A percentile compares a stretch with the other conserved stretches of the same genome.
Conservation (phyloP, 2,888 invertebrate genomes). For the Crioceris asparagi region DNA sequence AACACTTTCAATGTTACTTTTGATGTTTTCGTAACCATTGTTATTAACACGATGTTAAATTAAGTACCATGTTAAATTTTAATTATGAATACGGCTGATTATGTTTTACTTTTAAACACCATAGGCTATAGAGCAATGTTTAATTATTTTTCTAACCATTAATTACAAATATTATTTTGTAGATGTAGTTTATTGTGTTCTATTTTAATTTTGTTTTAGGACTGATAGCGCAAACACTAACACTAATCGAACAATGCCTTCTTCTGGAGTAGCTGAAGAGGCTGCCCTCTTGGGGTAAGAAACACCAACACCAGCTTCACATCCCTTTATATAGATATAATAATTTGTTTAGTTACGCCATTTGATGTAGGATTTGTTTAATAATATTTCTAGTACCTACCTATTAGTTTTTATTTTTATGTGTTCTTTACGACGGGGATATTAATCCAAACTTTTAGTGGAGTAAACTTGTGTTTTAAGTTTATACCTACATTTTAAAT, state of each 20-base stretch:
- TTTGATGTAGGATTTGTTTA: not conserved
- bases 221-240: slow-evolving; percentile 35
- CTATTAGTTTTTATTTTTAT: not conserved
- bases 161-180: no score
- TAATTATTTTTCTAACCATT: no score
- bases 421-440: not conserved
- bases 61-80: not conserved
- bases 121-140: no score
- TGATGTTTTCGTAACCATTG: not conserved
- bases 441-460: no score
- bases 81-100: not conserved
- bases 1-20: not conserved
- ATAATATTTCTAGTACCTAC: not conserved
- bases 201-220: slow-evolving; percentile 30
- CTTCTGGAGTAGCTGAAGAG: slow-evolving; percentile 66
- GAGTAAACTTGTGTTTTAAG: no score
- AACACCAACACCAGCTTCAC: slow-evolving; percentile 16
- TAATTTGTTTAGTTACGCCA: slow-evolving; percentile 2
- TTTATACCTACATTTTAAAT: no score
- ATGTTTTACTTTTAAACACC: not conserved
- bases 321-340: slow-evolving; percentile 1
- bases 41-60: not conserved
- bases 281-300: slow-evolving; percentile 82
- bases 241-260: slow-evolving; percentile 53
- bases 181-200: slow-evolving; percentile 5